Base-by-base conservation (phyloP, 2,888 invertebrate species). In the Xylophagus ater region DNA sequence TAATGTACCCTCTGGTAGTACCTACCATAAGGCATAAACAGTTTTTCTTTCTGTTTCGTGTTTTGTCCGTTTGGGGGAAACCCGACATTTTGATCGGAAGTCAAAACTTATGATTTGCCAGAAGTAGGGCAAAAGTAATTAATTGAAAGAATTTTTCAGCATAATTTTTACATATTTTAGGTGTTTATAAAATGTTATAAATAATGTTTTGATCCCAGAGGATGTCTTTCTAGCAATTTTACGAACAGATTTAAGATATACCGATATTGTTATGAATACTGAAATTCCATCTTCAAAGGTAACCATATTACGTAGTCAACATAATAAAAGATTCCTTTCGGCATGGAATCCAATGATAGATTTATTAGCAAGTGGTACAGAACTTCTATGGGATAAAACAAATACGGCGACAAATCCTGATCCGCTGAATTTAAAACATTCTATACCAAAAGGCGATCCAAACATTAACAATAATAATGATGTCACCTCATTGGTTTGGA, bases 321-420 rank as follows among this genome's bases (percentile, higher is more conserved):
- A 96, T 62, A 94, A 93, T 14, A 97, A 98, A 70, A 97, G 97
- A 8, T 98, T 98, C 59, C 97, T 98, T 53, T 98, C 97, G 70
- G 96, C 97, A 4, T 98, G 98, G 98, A 98, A 97, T 68, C 97
- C 98, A 0, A 89, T 88, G 35, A 86, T 87, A 34, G 97, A 98
- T 68, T 70, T 97, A n/a, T 66, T 98, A 48, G 97, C 97, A 9
- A 96, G 96, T 60, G 98, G 96, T 52, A 98, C 97, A 24, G 97
- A 97, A 3, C 75, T 97, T 51, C 96, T 98, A 57, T 98, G 98
- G 97, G 94, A 97, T 60, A 90, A 97, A 90, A 88, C 88, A 37
- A 92, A 92, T 59, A 87, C 85, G 54, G 78, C 80, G 39, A 74
- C 80, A n/a, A 76, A 76, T 46, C 82, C 84, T 5, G 88, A 89